Evolutionary conservation across 1,140 invertebrate species (phyloP).

Genomic region (Euura saliciscinereae): DNA sequence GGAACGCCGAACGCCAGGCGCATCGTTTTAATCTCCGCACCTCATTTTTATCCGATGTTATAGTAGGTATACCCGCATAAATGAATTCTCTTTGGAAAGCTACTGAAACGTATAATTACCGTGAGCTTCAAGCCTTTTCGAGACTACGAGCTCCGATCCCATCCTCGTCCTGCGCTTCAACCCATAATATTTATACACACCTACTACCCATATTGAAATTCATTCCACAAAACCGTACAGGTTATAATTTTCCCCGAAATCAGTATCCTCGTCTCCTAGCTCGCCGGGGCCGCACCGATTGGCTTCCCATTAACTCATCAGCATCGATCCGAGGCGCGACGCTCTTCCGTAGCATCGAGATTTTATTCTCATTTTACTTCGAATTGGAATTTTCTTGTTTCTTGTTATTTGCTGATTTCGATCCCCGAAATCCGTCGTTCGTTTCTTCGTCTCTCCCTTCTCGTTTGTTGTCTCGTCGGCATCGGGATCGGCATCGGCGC

Average conservation of each 20-base stretch:
- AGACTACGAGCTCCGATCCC: neutral
- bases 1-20: no score
- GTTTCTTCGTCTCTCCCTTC: neutral
- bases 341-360: neutral
- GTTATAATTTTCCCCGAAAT: neutral
- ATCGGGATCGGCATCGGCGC: neutral
- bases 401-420: neutral
- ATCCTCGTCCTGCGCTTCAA: no score
- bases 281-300: no score
- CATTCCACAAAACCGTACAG: no score
- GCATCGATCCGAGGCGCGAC: neutral
- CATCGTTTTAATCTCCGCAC: no score
- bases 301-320: neutral
- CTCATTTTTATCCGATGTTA: neutral
- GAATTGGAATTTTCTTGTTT: neutral
- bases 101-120: slow-evolving; percentile 7
- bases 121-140: neutral
- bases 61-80: neutral
- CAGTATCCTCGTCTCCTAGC: no score
- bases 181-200: no score
- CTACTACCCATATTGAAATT: no score
- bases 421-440: neutral
- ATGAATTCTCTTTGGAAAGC: slow-evolving; percentile 5
- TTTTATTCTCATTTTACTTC: neutral
- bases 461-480: neutral